phyloP scores from a whole-genome alignment of 2,888 invertebrate genomes.

The Villa cingulata region DNA sequence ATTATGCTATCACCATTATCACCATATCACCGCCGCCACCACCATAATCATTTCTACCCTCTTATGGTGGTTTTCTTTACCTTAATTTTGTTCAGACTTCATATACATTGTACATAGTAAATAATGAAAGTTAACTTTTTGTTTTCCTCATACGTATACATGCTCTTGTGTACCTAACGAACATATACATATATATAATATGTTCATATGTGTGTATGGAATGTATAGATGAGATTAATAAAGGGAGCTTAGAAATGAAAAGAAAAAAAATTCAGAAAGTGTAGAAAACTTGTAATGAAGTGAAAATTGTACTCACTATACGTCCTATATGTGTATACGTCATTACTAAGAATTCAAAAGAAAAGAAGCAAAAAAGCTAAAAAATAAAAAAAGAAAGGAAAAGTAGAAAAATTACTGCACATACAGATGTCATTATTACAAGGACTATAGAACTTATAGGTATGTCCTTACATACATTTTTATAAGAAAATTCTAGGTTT shows the following conservation, averaged over 20 bases:
- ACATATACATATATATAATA: neutral
- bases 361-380: neutral
- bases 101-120: no score
- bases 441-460: no score
- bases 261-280: neutral
- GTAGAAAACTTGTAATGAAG: neutral
- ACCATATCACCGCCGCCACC: no score
- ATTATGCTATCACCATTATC: no score
- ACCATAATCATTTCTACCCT: no score
- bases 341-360: neutral
- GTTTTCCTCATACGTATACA: no score
- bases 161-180: no score
- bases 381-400: neutral
- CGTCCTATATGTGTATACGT: no score
- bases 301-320: neutral
- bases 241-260: neutral
- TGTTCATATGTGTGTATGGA: neutral
- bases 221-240: neutral
- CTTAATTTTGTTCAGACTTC: neutral
- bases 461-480: no score
- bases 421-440: no score
- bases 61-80: neutral
- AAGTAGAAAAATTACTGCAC: neutral
- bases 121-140: no score
- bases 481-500: neutral